Percentiles rank a stretch among this genome's conserved stretches.
Evolutionary conservation across 2,888 invertebrate genomes (phyloP).

Genomic region (Scaptodrosophila latifasciaeformis): DNA sequence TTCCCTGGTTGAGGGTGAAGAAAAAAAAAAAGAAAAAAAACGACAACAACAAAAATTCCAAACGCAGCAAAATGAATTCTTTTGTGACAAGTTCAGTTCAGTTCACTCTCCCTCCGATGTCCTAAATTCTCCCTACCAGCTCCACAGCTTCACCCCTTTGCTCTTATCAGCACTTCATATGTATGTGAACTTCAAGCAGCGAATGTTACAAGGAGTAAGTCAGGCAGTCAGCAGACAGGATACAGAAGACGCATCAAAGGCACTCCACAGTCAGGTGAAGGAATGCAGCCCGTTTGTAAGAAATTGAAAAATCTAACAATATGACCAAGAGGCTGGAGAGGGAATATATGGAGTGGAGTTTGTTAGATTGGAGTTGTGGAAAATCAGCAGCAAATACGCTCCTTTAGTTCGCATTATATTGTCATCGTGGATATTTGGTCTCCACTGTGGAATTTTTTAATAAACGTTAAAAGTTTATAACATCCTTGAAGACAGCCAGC

Average conservation of each 20-base stretch:
- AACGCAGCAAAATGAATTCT: conserved; percentile 66
- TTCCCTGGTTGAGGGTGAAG: conserved; percentile 9
- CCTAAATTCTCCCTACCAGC: neutral
- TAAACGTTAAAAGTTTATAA: conserved; percentile 67
- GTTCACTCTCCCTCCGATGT: conserved; percentile 20
- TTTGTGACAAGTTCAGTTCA: conserved; percentile 67
- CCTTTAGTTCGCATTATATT: conserved; percentile 61
- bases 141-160: neutral
- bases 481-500: conserved; percentile 54
- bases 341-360: too few species aligned
- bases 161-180: conserved; percentile 45
- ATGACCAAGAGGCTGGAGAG: conserved; percentile 8
- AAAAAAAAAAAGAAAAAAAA: neutral
- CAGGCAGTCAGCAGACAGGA: too few species aligned
- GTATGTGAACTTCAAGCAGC: too few species aligned
- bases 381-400: conserved; percentile 60
- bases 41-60: conserved; percentile 41
- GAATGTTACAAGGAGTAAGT: too few species aligned
- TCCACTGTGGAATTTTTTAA: conserved; percentile 51
- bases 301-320: conserved; percentile 60
- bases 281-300: conserved; percentile 62
- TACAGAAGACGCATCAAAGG: conserved; percentile 50
- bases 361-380: too few species aligned
- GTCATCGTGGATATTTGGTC: conserved; percentile 32
- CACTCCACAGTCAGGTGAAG: conserved; percentile 58